Percentiles rank a stretch among this genome's conserved stretches.
Conservation (phyloP, 2,113 vertebrate genomes). For the Apaloderma vittatum region DNA sequence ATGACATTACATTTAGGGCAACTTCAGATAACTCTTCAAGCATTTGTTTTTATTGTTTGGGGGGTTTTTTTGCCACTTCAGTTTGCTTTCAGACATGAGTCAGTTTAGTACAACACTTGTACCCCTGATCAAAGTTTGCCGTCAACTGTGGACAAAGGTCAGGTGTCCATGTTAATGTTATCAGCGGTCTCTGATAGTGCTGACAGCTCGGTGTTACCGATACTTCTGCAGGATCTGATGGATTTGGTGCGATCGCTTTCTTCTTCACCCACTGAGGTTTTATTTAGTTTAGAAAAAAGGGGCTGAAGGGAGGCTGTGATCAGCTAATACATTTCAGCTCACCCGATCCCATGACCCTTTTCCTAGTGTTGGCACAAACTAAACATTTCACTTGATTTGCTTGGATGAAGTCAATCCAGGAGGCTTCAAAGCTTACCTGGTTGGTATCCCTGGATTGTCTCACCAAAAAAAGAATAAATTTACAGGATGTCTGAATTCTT, state of each 20-base stretch:
- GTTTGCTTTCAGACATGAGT: neutral
- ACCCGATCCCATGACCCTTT: conserved; percentile 39
- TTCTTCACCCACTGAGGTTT: conserved; percentile 36
- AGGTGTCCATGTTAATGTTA: conserved; percentile 50
- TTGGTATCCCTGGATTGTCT: neutral
- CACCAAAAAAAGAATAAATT: neutral
- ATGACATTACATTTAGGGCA: neutral
- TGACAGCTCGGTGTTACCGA: conserved; percentile 52
- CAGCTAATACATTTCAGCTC: conserved; percentile 20
- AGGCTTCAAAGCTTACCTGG: neutral
- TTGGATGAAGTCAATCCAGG: neutral
- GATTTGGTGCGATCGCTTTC: conserved; percentile 63
- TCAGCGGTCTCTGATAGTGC: neutral
- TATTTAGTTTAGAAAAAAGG: conserved; percentile 57
- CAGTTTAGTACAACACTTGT: neutral
- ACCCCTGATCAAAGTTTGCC: conserved; percentile 57
- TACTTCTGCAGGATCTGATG: conserved; percentile 19
- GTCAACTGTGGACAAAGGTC: conserved; percentile 49
- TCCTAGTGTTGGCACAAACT: neutral
- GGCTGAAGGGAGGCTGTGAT: conserved; percentile 43
- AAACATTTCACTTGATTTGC: conserved; percentile 18
- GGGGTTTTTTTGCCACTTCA: neutral
- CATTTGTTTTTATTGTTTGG: neutral
- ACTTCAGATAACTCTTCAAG: neutral
- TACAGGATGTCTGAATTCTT: neutral